These are phyloP conservation scores for Anoplius nigerrimus DNA, from an alignment of 2,888 invertebrate genomes.

Conservation along the genomic window DNA sequence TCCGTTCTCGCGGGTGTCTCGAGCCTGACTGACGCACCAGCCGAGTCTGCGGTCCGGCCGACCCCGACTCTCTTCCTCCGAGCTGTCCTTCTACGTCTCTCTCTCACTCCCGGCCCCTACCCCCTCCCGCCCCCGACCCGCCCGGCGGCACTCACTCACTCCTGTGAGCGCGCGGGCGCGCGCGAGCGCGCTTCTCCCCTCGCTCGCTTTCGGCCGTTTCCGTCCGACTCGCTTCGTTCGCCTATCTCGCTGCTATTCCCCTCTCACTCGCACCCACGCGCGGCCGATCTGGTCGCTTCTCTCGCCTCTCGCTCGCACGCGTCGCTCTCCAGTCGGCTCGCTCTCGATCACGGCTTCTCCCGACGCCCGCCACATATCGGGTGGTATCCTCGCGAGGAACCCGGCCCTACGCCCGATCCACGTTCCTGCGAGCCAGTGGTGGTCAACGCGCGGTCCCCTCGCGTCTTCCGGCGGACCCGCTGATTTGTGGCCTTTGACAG, in stretches of 20 bases:
- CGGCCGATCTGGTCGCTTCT: neutral
- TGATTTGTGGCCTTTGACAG: neutral
- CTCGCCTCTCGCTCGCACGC: conserved; percentile 1
- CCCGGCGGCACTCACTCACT: neutral
- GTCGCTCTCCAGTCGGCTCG: neutral
- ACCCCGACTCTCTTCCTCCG: conserved; percentile 33
- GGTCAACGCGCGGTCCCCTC: neutral
- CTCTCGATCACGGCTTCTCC: conserved; percentile 16
- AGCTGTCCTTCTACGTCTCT: neutral
- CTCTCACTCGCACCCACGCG: neutral
- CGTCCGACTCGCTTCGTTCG: conserved; percentile 6
- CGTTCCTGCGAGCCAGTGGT: neutral
- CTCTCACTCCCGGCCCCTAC: conserved; percentile 10
- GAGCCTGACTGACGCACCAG: conserved; percentile 60
- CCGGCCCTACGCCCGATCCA: conserved; percentile 11
- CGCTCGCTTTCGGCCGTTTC: neutral
- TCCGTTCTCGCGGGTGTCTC: conserved; percentile 66
- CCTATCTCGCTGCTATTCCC: neutral
- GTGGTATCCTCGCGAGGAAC: conserved; percentile 36
- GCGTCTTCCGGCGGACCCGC: neutral
- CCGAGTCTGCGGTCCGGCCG: conserved; percentile 32
- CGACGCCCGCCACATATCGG: conserved; percentile 40
- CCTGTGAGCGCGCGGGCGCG: too few relatives aligned
- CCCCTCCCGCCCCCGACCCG: neutral
- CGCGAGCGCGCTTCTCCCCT: too few relatives aligned